Percentiles rank a stretch among this genome's conserved stretches.
Evolutionary conservation across 2,797 vertebrate genomes (phyloP).

Genomic region (Tadarida brasiliensis): DNA sequence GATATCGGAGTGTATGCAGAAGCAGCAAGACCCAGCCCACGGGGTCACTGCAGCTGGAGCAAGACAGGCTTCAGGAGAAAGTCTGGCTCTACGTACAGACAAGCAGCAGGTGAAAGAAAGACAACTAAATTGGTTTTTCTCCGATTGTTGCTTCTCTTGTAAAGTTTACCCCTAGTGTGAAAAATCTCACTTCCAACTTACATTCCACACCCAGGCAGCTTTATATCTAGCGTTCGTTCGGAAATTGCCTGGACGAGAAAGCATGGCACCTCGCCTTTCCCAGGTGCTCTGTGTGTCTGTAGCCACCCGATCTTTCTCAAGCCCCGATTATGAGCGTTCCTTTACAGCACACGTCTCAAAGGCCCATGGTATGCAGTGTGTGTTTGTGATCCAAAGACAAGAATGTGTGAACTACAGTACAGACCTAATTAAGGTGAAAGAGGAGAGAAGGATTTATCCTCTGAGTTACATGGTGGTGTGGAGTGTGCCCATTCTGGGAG

Average conservation of each 20-base stretch:
- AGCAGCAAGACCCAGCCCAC: slow-evolving; percentile 20
- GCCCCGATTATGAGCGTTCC: background rate
- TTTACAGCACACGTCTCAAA: background rate
- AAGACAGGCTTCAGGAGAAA: background rate
- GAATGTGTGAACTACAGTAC: background rate
- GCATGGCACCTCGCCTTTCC: background rate
- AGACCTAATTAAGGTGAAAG: slow-evolving; percentile 52
- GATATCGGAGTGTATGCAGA: background rate
- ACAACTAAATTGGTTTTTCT: slow-evolving; percentile 58
- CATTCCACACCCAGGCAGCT: slow-evolving; percentile 13
- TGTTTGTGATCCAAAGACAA: slow-evolving; percentile 49
- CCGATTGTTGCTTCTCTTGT: slow-evolving; percentile 44
- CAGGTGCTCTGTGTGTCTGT: background rate
- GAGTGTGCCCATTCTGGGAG: background rate
- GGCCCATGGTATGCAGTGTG: background rate
- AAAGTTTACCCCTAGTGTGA: slow-evolving; percentile 55
- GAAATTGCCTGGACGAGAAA: background rate
- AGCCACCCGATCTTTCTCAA: background rate
- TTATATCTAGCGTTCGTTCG: background rate
- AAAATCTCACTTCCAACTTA: slow-evolving; percentile 66
- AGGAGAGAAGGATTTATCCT: background rate
- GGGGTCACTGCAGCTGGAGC: background rate
- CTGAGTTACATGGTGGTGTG: background rate
- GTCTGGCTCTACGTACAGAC: background rate
- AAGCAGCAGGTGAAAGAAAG: slow-evolving; percentile 46